Conservation (phyloP, 1,140 invertebrate species). For the Panonychus citri region DNA sequence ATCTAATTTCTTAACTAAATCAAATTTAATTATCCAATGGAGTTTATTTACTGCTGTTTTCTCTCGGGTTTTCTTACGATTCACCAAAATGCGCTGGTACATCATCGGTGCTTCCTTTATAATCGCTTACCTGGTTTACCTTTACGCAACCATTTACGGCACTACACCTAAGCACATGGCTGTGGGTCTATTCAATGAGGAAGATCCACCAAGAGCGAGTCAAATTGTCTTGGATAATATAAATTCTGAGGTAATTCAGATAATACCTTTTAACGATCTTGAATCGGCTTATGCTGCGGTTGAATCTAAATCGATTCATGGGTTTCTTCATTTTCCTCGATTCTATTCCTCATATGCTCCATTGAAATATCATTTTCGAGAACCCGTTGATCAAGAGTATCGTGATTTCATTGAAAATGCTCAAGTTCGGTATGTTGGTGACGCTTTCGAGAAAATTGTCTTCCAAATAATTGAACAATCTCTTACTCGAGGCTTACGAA, state of each 20-base stretch:
- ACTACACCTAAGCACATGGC: constrained; percentile 55
- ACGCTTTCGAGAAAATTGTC: background rate
- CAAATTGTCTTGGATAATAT: background rate
- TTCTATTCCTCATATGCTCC: background rate
- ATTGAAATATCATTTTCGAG: background rate
- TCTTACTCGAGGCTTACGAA: background rate
- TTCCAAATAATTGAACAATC: background rate
- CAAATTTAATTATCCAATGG: background rate
- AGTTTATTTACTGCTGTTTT: background rate
- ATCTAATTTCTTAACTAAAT: too few relatives aligned
- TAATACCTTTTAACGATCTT: background rate
- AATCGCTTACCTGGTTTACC: background rate
- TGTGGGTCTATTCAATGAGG: constrained; percentile 43
- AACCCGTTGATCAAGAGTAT: background rate
- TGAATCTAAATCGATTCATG: constrained; percentile 9
- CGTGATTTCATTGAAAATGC: background rate
- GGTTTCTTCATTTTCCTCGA: constrained; percentile 7
- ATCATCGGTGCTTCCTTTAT: background rate
- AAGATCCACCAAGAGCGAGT: constrained; percentile 6
- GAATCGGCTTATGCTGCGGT: constrained; percentile 8
- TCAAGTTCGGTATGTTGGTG: background rate
- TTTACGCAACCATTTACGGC: constrained; percentile 25
- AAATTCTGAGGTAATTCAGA: background rate
- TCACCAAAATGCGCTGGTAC: background rate
- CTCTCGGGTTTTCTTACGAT: background rate